Conservation (phyloP, 2,113 vertebrate genomes). For the Percopsis transmontana region DNA sequence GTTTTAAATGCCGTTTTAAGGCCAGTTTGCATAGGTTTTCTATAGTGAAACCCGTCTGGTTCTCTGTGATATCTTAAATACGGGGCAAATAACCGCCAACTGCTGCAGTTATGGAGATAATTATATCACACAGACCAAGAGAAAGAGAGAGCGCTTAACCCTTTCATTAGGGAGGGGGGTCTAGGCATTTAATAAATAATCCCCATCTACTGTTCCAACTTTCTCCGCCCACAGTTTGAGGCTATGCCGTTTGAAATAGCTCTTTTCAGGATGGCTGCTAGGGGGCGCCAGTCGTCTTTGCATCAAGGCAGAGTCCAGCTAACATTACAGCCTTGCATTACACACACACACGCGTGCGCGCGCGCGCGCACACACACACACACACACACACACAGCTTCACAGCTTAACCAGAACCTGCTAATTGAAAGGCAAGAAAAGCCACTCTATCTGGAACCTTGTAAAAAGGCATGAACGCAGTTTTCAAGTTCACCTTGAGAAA, state of each 20-base stretch:
- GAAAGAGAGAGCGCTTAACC: neutral
- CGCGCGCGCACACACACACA: neutral
- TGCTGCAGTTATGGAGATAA: slow-evolving; percentile 33
- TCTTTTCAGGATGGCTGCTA: slow-evolving; percentile 33
- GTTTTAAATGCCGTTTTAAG: too few relatives aligned
- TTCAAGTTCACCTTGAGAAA: slow-evolving; percentile 2
- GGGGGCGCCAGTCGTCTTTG: slow-evolving; percentile 62
- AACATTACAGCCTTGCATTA: neutral
- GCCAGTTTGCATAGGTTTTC: slow-evolving; percentile 54
- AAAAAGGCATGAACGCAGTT: neutral
- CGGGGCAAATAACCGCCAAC: slow-evolving; percentile 17
- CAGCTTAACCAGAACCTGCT: neutral
- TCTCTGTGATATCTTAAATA: slow-evolving; percentile 43
- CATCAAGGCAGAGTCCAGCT: slow-evolving; percentile 3
- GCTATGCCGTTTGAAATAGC: neutral
- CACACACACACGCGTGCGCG: neutral
- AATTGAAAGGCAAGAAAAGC: neutral
- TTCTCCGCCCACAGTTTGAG: too few relatives aligned
- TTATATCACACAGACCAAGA: neutral
- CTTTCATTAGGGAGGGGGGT: too few relatives aligned
- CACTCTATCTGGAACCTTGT: neutral
- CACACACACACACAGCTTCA: neutral
- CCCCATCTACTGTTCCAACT: neutral
- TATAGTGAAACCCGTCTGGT: slow-evolving; percentile 57
- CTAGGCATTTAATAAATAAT: neutral